phyloP scores from a whole-genome alignment of 2,888 invertebrate genomes.

The Drosophila affinis region DNA sequence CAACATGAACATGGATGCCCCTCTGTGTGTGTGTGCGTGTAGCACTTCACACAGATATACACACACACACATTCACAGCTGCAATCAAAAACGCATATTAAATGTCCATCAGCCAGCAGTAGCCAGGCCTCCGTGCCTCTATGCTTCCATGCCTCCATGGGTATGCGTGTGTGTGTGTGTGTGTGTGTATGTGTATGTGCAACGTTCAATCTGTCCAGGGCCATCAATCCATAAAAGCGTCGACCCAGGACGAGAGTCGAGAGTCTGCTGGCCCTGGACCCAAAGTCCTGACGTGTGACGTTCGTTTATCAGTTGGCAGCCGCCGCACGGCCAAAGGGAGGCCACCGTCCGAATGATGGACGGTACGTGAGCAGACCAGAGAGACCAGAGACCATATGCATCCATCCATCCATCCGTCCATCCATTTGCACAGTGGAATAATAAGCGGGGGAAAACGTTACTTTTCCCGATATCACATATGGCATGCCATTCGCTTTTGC shows the following conservation, averaged over 20 bases:
- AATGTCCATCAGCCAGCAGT: slow-evolving; percentile 63
- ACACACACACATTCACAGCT: slow-evolving; percentile 21
- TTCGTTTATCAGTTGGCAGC: slow-evolving; percentile 74
- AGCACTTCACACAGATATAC: slow-evolving; percentile 29
- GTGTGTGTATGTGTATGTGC: slow-evolving; percentile 31
- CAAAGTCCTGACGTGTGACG: slow-evolving; percentile 69
- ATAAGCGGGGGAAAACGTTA: not conserved
- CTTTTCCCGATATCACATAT: too few species aligned
- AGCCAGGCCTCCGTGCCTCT: slow-evolving; percentile 8
- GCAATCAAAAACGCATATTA: slow-evolving; percentile 68
- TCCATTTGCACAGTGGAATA: not conserved
- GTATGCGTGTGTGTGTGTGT: slow-evolving; percentile 2
- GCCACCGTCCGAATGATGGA: not conserved
- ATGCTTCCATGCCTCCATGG: not conserved
- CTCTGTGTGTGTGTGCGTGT: not conserved
- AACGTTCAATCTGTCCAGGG: slow-evolving; percentile 58
- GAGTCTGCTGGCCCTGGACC: slow-evolving; percentile 25
- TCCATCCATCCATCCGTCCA: not conserved
- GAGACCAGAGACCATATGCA: not conserved
- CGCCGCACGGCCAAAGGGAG: slow-evolving; percentile 18
- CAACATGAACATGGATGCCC: slow-evolving; percentile 23
- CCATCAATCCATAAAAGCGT: slow-evolving; percentile 70
- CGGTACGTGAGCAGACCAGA: not conserved
- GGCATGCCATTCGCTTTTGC: not conserved
- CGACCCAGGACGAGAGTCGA: slow-evolving; percentile 37